phyloP scores from a whole-genome alignment of 2,888 invertebrate species.

The Drosophila incognita region DNA sequence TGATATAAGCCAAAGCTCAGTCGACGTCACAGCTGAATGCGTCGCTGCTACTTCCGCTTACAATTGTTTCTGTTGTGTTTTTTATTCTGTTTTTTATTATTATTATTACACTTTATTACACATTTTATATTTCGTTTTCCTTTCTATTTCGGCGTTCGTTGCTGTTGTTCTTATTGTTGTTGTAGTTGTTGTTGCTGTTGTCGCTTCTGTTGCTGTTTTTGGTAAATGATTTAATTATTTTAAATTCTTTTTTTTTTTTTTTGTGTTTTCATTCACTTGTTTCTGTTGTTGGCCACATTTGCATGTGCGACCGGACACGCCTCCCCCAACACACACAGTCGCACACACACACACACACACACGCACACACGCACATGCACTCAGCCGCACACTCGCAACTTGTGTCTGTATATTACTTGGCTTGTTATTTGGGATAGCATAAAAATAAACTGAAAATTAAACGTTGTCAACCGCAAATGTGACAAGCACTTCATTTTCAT shows the following conservation, averaged over 20 bases:
- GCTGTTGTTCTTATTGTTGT: slow-evolving; percentile 19
- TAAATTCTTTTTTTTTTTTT: slow-evolving; percentile 40
- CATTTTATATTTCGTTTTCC: slow-evolving; percentile 65
- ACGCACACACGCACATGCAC: background rate
- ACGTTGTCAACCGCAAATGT: slow-evolving; percentile 80
- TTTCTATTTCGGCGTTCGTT: slow-evolving; percentile 49
- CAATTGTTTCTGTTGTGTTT: slow-evolving; percentile 48
- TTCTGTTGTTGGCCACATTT: slow-evolving; percentile 46
- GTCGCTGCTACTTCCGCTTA: slow-evolving; percentile 74
- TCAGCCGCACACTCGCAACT: background rate
- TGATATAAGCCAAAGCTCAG: slow-evolving; percentile 67
- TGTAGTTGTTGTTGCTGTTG: slow-evolving; percentile 22
- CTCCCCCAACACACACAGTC: slow-evolving; percentile 10
- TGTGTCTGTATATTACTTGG: slow-evolving; percentile 40
- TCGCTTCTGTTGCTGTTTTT: slow-evolving; percentile 49
- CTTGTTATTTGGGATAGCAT: slow-evolving; percentile 62
- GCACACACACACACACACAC: slow-evolving; percentile 3
- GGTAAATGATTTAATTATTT: slow-evolving; percentile 77
- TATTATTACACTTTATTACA: slow-evolving; percentile 70
- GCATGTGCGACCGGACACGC: slow-evolving; percentile 50
- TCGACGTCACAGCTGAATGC: slow-evolving; percentile 75
- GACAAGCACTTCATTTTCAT: slow-evolving; percentile 78
- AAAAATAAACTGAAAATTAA: slow-evolving; percentile 74
- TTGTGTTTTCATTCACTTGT: slow-evolving; percentile 16
- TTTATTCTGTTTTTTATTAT: slow-evolving; percentile 8